Evolutionary conservation across 2,888 invertebrate species (phyloP).

Genomic region (Acleris literana): DNA sequence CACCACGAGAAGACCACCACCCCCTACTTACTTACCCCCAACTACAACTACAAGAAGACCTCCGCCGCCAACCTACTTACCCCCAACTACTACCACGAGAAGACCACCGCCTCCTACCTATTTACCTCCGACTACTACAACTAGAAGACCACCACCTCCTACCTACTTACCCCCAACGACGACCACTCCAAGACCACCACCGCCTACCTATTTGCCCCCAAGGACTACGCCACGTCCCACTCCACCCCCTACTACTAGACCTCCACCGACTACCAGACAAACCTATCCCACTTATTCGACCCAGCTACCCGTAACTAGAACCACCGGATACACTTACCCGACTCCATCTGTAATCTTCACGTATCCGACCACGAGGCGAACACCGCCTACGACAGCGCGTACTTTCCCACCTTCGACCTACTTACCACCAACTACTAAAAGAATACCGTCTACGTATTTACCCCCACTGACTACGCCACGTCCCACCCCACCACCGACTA

Average conservation of each 20-base stretch:
- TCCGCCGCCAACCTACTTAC: constrained; percentile 15
- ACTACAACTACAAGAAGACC: constrained; percentile 13
- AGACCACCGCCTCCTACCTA: too few species aligned
- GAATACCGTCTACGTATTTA: constrained; percentile 39
- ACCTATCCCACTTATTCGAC: constrained; percentile 27
- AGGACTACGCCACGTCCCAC: constrained; percentile 41
- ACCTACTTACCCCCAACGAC: constrained; percentile 16
- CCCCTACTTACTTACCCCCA: background rate
- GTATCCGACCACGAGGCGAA: constrained; percentile 45
- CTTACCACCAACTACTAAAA: constrained; percentile 34
- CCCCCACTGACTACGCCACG: constrained; percentile 38
- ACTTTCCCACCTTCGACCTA: constrained; percentile 33
- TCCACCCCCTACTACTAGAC: constrained; percentile 40
- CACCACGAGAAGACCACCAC: too few species aligned
- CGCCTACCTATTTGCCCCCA: constrained; percentile 42
- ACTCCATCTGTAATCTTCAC: constrained; percentile 48
- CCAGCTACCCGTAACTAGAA: constrained; percentile 42
- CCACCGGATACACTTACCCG: constrained; percentile 58
- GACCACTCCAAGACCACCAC: constrained; percentile 12
- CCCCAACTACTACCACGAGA: constrained; percentile 4
- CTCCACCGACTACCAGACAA: constrained; percentile 28
- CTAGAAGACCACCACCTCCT: constrained; percentile 10
- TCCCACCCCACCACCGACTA: constrained; percentile 44
- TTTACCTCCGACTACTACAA: constrained; percentile 9
- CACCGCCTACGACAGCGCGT: constrained; percentile 33